Base-by-base conservation (phyloP, 2,113 vertebrate genomes). In the Trogon melanurus region DNA sequence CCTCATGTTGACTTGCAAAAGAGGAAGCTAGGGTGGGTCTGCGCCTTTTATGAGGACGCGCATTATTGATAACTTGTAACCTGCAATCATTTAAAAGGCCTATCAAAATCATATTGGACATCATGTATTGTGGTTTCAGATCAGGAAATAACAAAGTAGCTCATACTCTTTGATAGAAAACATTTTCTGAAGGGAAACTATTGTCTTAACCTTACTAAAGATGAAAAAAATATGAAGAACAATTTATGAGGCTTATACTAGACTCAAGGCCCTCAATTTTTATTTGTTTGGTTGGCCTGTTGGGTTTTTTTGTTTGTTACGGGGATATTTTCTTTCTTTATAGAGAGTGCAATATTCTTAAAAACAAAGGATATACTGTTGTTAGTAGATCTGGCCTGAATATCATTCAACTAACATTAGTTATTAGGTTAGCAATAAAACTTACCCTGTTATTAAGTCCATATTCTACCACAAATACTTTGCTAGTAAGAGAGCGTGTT, bases 401-500 rank as follows among this genome's bases (percentile, higher is more conserved):
- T 87, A 75, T 60, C 44, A 57, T 84, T 82, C 73, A 91, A 79
- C 36, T 69, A 74, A 56, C 2, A 0, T 75, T 75, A 29, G 3
- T 69, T 85, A 54, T 66, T 83, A 71, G 61, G 67, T 92, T 73
- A 93, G 71, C 95, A 96, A 89, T 27, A 94, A 92, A 81, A 83
- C 44, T 53, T 78, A 62, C 2, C 3, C 34, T 91, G 11, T 84
- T 93, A 95, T 90, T 84, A 94, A 94, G 93, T 71, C 69, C 71
- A 80, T 90, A 92, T 93, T 79, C 67, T 79, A 88, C 34, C 50
- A 82, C 36, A 91, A 85, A 73, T 72, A 76, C 22, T 70, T 91
- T 78, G 41, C 65, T 85, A 64, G 44, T 51, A 84, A 79, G 45
- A 74, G 8, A 89, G 17, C 44, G 58, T 48, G 38, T 84, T 81